Conservation (phyloP, 2,888 invertebrate genomes). For the Cheilosia vulpina region DNA sequence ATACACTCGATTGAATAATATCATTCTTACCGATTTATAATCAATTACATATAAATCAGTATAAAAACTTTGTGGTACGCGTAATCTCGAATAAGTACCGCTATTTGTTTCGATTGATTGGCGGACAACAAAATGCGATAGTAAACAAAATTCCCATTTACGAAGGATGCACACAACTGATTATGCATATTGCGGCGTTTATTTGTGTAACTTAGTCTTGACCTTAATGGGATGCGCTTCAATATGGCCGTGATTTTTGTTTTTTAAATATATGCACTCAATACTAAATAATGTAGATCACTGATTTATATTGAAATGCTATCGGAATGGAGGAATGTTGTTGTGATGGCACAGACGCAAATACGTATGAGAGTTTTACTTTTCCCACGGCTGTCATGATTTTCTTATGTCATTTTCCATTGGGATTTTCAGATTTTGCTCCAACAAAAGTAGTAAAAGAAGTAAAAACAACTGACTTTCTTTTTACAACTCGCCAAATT, state of each 20-base stretch:
- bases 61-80: not conserved
- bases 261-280: not conserved
- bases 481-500: no score
- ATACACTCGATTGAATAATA: not conserved
- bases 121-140: constrained; percentile 6
- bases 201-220: constrained; percentile 37
- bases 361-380: not conserved
- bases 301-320: not conserved
- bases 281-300: not conserved
- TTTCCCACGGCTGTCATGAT: not conserved
- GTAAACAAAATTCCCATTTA: constrained; percentile 32
- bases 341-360: not conserved
- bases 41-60: not conserved
- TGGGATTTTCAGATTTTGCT: no score
- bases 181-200: constrained; percentile 3
- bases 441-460: no score
- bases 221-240: constrained; percentile 21
- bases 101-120: constrained; percentile 15
- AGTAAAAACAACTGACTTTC: no score
- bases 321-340: no score
- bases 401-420: no score
- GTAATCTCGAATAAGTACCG: constrained; percentile 1
- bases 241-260: constrained; percentile 21
- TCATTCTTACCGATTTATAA: not conserved
- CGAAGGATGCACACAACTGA: constrained; percentile 23